phyloP scores from a whole-genome alignment of 2,888 invertebrate species.

The Cephus nigrinus region DNA sequence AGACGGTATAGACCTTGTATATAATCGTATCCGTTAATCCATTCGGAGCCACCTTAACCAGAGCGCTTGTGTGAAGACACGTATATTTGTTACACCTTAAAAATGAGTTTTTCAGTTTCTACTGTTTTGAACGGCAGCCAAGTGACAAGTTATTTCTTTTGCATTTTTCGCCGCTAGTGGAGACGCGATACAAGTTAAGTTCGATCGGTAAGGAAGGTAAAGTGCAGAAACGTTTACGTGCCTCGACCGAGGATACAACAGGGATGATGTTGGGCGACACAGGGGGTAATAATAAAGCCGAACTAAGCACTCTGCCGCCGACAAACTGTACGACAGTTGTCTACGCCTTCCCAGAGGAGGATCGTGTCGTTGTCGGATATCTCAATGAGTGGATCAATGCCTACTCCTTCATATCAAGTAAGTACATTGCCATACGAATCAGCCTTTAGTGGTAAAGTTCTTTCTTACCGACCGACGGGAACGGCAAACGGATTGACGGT shows the following conservation, averaged over 20 bases:
- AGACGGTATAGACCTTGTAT: neutral
- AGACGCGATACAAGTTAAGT: slow-evolving; percentile 54
- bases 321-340: slow-evolving; percentile 69
- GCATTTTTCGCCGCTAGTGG: slow-evolving; percentile 39
- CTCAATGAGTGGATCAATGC: slow-evolving; percentile 78
- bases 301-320: slow-evolving; percentile 42
- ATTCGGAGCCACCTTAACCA: neutral
- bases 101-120: neutral
- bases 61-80: neutral
- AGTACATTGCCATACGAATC: slow-evolving; percentile 61
- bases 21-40: neutral
- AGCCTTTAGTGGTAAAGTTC: neutral
- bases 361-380: slow-evolving; percentile 72
- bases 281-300: slow-evolving; percentile 42
- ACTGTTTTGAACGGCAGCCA: neutral
- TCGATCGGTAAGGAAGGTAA: slow-evolving; percentile 49
- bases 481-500: neutral
- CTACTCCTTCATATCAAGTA: slow-evolving; percentile 77
- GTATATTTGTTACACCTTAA: neutral
- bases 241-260: slow-evolving; percentile 45
- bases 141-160: slow-evolving; percentile 16
- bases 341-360: slow-evolving; percentile 66
- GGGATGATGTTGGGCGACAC: slow-evolving; percentile 49
- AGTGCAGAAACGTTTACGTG: slow-evolving; percentile 44
- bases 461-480: slow-evolving; percentile 5